Evolutionary conservation across 2,797 vertebrate genomes (phyloP), one percentile per base, ranked within the genome.

Genomic region (Psittacula echo): DNA sequence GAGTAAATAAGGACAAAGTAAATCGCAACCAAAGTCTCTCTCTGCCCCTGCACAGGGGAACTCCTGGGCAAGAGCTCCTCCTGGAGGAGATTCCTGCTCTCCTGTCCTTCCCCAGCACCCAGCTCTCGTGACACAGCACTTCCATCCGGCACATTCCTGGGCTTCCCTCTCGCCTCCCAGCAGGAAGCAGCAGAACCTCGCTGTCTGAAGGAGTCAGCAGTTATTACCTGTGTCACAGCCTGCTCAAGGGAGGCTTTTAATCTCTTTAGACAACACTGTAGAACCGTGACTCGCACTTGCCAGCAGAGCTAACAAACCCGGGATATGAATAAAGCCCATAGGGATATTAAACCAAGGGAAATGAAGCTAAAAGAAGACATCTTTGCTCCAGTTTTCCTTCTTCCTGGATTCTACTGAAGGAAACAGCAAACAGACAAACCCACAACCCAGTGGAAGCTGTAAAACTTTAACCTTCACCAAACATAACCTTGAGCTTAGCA

Each of bases 131-230:
- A 17, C 20, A 8, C 62, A 11, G 39, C 1, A 4, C 50, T 73
- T 37, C 56, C 56, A 37, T 3, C 5, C 0, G 0, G 50, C 45
- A 39, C 34, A 19, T 4, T 12, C 30, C 48, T 19, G 67, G n/a
- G 53, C 42, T 26, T 61, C 74, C 64, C 64, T 37, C 54, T 50
- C 61, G 13, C 58, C 17, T 11, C 10, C 1, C n/a, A 14, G 24
- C 4, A 7, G 66, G 73, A 44, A 70, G n/a, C 47, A 15, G 64
- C 2, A 0, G 48, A 21, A 60, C 61, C 51, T 13, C 45, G 22
- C 23, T 47, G 68, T 18, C 7, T 0, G 0, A 3, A 42, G 34
- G 60, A 93, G 77, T 14, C 87, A 50, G 19, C 37, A 6, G 45
- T 45, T 41, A 34, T 3, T 75, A 30, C 56, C 10, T 19, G 30